Base-by-base conservation (phyloP, 1,140 invertebrate genomes). In the Vanessa atalanta region DNA sequence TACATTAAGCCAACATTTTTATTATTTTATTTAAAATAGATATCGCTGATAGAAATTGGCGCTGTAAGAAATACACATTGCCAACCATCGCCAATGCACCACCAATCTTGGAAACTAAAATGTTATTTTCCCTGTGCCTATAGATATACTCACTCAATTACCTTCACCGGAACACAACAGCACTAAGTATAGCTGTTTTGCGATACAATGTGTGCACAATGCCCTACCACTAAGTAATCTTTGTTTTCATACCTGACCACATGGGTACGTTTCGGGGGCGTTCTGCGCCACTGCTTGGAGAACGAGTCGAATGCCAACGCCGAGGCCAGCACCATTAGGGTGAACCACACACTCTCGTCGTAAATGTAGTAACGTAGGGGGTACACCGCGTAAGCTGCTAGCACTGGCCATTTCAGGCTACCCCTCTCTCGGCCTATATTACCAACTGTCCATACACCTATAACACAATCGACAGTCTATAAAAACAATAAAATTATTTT, bases 401-500 rank as follows among this genome's bases (percentile, higher is more conserved):
- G 47, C 0, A 98, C 84, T 0, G 97, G 93, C 80, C 94, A 93
- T 93, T 95, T 95, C 16, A 97, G 92, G 0, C 93, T 90, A 11
- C 97, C 97, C 81, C 94, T 90, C 86, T 98, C 95, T 60, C 95
- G 93, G 0, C 98, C 98, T 83, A 99, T 96, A 85, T 99, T 99
- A 14, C 97, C 98, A 13, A 99, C 96, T 1, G 95, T 92, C 96
- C 97, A 97, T 0, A 98, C 96, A 84, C 97, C 98, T 98, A 83
- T 57, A 87, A 50, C 63, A 26, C 15, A 47, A 65, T 16, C 20
- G 31, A n/a, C 20, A 23, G 23, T 12, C n/a, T 3, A 23, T 23
- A 57, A 23, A 53, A 53, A 53, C 6, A 53, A n/a, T 23, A 20
- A 16, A 3, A 7, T 37, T 37, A 37, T 37, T 37, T 4, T 2